Evolutionary conservation across 2,113 vertebrate species (phyloP), one percentile per base, ranked within the genome.

Genomic region (Sclerurus mexicanus): DNA sequence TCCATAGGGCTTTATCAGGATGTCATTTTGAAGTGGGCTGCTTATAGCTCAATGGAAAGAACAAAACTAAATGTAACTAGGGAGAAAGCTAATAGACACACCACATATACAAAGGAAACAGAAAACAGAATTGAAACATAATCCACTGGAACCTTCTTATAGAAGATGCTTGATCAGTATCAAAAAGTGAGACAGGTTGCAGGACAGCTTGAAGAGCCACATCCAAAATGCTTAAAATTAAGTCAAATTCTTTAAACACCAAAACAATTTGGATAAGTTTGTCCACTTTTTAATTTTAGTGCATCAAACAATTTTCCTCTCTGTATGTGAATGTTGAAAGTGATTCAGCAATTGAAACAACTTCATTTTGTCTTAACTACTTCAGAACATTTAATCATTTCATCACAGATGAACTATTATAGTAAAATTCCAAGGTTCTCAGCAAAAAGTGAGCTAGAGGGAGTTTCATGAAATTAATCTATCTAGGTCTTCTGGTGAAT

Each of bases 381-480:
- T 85, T 86, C 35, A 77, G 85, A 93, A 87, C 75, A 46, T 55
- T 82, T 74, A 81, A 42, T 78, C 21, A 77, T 39, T 86, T 91
- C 59, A 80, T 76, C 71, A 83, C 67, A 84, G 63, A 33, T 67
- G 59, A 96, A 90, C 71, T 91, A 59, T 62, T 91, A 93, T 37
- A 77, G 52, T 80, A 87, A 71, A 77, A 88, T 85, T 88, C 90
- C 85, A 82, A 94, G 85, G 78, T 89, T 94, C 78, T 88, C 90
- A 93, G 82, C 72, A 96, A 6, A 64, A 90, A 90, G 50, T 68
- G 87, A 93, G 85, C 55, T 50, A 88, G 59, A 90, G 67, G 59
- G 81, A 93, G 63, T 59, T 88, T 85, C 90, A 71, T 24, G 30
- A 79, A 93, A 94, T 93, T 75, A 67, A 90, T 76, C 75, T 85